These are phyloP conservation scores for Stichodactyla helianthus DNA, from an alignment of 64 coral and sea anemone genomes.

Conservation along the genomic window DNA sequence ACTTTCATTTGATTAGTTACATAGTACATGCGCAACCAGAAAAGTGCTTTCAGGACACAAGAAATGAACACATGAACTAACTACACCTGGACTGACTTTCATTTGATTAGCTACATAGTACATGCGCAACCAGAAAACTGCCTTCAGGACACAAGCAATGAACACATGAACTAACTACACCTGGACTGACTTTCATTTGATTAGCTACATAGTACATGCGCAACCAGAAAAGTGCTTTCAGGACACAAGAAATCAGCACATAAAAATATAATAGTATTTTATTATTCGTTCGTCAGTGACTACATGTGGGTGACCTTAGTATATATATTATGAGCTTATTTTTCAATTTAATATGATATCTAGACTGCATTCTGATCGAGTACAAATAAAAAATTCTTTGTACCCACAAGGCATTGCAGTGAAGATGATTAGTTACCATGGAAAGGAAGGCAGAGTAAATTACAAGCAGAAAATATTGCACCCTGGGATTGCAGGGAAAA, in stretches of 20 bases:
- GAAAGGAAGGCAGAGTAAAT: background rate
- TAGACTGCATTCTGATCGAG: background rate
- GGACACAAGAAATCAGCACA: background rate
- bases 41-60: background rate
- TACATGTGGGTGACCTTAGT: background rate
- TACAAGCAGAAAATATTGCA: too few species aligned
- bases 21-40: too few species aligned
- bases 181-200: too few species aligned
- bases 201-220: too few species aligned
- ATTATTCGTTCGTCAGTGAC: background rate
- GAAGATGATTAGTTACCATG: background rate
- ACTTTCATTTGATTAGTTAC: too few species aligned
- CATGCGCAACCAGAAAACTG: too few species aligned
- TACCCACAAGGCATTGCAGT: background rate
- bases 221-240: background rate
- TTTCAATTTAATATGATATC: background rate
- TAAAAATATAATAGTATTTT: slow-evolving; percentile 12
- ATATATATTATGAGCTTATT: background rate
- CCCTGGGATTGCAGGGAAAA: too few species aligned
- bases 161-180: too few species aligned
- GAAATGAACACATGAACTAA: background rate
- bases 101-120: too few species aligned
- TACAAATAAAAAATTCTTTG: background rate
- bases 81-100: too few species aligned
- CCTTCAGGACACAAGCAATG: too few species aligned